Percentiles rank a stretch among this genome's conserved stretches.
phyloP scores from a whole-genome alignment of 2,888 invertebrate species.

The Sinodicranocentrus sp. region DNA sequence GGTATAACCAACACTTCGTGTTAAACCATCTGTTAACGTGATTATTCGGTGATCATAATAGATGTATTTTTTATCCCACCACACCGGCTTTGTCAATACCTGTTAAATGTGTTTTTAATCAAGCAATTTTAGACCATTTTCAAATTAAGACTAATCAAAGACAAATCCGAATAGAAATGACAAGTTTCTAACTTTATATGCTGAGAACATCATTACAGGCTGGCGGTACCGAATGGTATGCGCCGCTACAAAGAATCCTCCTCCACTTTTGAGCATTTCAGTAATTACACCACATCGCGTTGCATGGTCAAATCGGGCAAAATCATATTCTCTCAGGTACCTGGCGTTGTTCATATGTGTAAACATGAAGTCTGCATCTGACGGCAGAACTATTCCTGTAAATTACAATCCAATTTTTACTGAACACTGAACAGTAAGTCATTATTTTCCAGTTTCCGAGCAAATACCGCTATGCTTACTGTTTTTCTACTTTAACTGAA shows the following conservation, averaged over 20 bases:
- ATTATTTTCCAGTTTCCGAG: neutral
- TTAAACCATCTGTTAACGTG: constrained; percentile 87
- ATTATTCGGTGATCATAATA: constrained; percentile 92
- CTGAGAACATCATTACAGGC: constrained; percentile 87
- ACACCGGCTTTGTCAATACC: constrained; percentile 80
- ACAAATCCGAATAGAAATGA: neutral
- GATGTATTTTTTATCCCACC: constrained; percentile 92
- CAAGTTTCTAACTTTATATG: constrained; percentile 82
- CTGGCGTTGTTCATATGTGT: constrained; percentile 96
- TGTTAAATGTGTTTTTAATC: constrained; percentile 13
- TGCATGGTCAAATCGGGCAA: constrained; percentile 91
- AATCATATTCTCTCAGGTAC: constrained; percentile 92
- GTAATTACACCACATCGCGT: constrained; percentile 80
- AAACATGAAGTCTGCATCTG: constrained; percentile 89
- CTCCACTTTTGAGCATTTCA: constrained; percentile 64
- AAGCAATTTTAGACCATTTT: neutral
- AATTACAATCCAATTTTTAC: neutral
- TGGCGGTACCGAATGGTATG: constrained; percentile 83
- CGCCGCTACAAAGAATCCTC: constrained; percentile 72
- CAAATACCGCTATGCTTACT: no score
- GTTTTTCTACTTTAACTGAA: constrained; percentile 1
- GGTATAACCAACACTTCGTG: constrained; percentile 87
- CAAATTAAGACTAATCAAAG: neutral
- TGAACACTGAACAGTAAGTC: neutral
- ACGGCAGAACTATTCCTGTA: constrained; percentile 85